Conservation (phyloP, 1,140 invertebrate species). For the Harpegnathos saltator region DNA sequence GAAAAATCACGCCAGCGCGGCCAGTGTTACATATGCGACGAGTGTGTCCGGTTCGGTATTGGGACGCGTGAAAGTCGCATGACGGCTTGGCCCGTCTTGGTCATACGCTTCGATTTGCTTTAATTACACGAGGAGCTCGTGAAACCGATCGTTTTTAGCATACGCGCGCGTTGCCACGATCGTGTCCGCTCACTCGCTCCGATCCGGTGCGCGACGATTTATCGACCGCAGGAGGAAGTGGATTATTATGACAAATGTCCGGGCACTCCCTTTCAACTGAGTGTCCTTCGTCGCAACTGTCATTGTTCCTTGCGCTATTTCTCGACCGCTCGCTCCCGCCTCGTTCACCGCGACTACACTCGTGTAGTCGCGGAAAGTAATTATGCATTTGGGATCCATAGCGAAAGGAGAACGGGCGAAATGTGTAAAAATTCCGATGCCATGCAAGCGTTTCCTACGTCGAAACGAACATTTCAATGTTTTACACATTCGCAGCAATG, state of each 20-base stretch:
- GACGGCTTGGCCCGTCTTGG: constrained; percentile 12
- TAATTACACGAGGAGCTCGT: constrained; percentile 45
- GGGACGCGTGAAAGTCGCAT: constrained; percentile 60
- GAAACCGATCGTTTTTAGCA: constrained; percentile 39
- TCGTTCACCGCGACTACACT: constrained; percentile 9
- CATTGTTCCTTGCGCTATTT: constrained; percentile 34
- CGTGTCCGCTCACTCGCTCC: too few relatives aligned
- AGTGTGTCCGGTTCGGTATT: constrained; percentile 6
- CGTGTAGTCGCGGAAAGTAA: too few relatives aligned
- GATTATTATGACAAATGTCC: constrained; percentile 29
- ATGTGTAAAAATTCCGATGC: too few relatives aligned
- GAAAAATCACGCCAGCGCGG: constrained; percentile 35
- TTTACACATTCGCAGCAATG: too few relatives aligned
- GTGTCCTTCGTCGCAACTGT: constrained; percentile 33
- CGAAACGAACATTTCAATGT: too few relatives aligned
- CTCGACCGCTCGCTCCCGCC: constrained; percentile 12
- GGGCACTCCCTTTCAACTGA: constrained; percentile 51
- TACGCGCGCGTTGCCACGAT: neutral
- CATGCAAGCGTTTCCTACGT: too few relatives aligned
- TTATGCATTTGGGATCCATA: too few relatives aligned
- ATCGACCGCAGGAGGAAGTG: constrained; percentile 36
- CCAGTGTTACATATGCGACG: constrained; percentile 16
- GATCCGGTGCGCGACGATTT: constrained; percentile 9
- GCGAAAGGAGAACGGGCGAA: too few relatives aligned
- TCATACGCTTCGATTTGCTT: constrained; percentile 45